phyloP scores from a whole-genome alignment of 2,888 invertebrate species.

The Calliscelio sp. region DNA sequence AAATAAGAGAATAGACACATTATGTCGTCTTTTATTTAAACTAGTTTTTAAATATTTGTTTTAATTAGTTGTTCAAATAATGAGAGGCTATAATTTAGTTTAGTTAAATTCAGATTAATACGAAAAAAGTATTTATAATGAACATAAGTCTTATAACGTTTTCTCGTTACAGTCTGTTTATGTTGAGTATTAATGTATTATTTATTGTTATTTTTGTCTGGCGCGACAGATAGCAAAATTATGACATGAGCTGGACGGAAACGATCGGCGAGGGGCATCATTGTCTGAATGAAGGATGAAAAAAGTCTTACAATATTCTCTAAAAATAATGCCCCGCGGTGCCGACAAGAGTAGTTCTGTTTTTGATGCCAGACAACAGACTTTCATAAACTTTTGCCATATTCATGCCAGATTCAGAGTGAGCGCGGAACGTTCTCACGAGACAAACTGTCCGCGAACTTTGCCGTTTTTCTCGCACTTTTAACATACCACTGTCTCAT shows the following conservation, averaged over 20 bases:
- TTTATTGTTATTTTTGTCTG: too few relatives aligned
- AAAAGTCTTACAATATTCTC: slow-evolving; percentile 38
- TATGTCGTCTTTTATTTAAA: background rate
- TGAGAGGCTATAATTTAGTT: too few relatives aligned
- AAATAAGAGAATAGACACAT: too few relatives aligned
- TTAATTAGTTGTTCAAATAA: too few relatives aligned
- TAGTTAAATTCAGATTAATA: too few relatives aligned
- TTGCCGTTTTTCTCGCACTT: slow-evolving; percentile 49
- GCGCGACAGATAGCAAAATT: too few relatives aligned
- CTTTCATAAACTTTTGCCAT: slow-evolving; percentile 68
- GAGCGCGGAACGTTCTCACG: slow-evolving; percentile 45
- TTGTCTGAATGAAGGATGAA: slow-evolving; percentile 18
- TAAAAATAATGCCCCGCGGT: slow-evolving; percentile 45
- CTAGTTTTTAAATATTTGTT: too few relatives aligned
- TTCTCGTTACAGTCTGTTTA: too few relatives aligned
- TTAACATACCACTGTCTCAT: slow-evolving; percentile 56
- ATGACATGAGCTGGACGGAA: background rate
- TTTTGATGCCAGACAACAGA: slow-evolving; percentile 65
- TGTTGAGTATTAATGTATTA: too few relatives aligned
- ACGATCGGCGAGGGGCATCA: background rate
- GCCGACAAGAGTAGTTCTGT: slow-evolving; percentile 60
- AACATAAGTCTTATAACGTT: too few relatives aligned
- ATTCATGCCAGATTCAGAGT: slow-evolving; percentile 69
- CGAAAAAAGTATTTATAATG: too few relatives aligned
- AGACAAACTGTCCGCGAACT: slow-evolving; percentile 60